Base-by-base conservation (phyloP, 2,113 vertebrate species). In the Synodontis membranacea region DNA sequence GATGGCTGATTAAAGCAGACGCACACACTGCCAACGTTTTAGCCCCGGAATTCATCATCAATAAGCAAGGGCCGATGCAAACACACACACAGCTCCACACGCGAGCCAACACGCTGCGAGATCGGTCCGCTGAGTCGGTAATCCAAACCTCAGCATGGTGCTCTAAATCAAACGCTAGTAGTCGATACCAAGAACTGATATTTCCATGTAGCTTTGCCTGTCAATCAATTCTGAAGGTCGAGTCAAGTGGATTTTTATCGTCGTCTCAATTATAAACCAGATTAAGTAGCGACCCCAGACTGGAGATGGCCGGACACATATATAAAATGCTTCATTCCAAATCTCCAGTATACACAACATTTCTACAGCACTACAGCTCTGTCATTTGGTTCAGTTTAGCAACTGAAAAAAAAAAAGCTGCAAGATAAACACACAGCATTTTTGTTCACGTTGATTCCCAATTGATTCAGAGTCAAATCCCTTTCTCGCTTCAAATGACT, bases 1-100 rank as follows among this genome's bases (percentile, higher is more conserved):
- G 94, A 94, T 94, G 94, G 94, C 89, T 92, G 90, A 88, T 87
- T 68, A 80, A 66, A 80, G 87, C 90, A 91, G 88, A 90, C 76
- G 19, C 74, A 80, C 44, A 86, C 75, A 80, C 84, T 44, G 60
- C 60, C 76, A 66, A 81, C 62, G 52, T 56, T 80, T 81, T 54
- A 56, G 62, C 62, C 78, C 66, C 28, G 34, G 78, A 80, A 56
- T 80, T 72, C 85, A 72, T 52, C 85, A 54, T 86, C 64, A 68
- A 81, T 81, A 86, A 70, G 85, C 34, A 58, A 58, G 56, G 66
- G 42, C 50, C 31, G 82, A 52, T 28, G 28, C 82, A 54, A 66
- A 80, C 84, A 85, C 74, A 54, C 70, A 58, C 58, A 25, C 79
- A 42, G 28, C 74, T 78, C 56, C 72, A 64, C 60, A 84, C 19